A percentile compares a stretch with the other conserved stretches of the same genome.
Evolutionary conservation across 2,113 vertebrate genomes (phyloP).

Genomic region (Aptenodytes patagonicus): DNA sequence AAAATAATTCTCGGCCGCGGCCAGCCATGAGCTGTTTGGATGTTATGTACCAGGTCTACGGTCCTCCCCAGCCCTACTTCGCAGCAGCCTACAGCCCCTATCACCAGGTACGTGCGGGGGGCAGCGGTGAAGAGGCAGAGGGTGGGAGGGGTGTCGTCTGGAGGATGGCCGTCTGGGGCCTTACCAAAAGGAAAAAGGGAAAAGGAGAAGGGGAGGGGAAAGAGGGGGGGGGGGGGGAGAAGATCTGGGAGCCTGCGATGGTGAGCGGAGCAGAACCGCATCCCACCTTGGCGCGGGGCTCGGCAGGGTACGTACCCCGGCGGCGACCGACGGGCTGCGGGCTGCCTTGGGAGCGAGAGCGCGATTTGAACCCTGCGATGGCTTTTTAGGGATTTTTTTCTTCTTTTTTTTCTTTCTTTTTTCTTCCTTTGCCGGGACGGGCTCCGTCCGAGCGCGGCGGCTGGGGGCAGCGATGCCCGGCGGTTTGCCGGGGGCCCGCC

Average conservation of each 20-base stretch:
- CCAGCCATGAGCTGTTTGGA: constrained; percentile 98
- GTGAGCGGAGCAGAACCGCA: constrained; percentile 25
- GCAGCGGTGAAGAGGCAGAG: background rate
- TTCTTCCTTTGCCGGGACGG: background rate
- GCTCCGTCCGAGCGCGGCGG: background rate
- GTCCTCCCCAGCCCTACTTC: constrained; percentile 90
- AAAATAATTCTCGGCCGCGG: constrained; percentile 29
- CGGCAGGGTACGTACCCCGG: constrained; percentile 6
- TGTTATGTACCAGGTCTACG: constrained; percentile 98
- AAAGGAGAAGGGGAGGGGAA: constrained; percentile 42
- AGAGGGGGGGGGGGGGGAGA: background rate
- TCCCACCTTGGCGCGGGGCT: constrained; percentile 42
- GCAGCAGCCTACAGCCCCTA: constrained; percentile 87
- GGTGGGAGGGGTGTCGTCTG: constrained; percentile 32
- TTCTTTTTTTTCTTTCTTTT: background rate
- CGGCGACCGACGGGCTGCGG: background rate
- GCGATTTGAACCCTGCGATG: background rate
- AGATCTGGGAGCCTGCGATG: constrained; percentile 12
- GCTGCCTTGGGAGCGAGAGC: background rate
- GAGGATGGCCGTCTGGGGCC: constrained; percentile 35
- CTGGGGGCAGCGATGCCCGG: background rate
- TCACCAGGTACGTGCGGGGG: constrained; percentile 82
- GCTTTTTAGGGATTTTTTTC: background rate
- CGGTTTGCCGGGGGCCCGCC: background rate
- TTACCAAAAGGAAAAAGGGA: constrained; percentile 36